Base-by-base conservation (phyloP, 2,113 vertebrate genomes). In the Labeo catla region DNA sequence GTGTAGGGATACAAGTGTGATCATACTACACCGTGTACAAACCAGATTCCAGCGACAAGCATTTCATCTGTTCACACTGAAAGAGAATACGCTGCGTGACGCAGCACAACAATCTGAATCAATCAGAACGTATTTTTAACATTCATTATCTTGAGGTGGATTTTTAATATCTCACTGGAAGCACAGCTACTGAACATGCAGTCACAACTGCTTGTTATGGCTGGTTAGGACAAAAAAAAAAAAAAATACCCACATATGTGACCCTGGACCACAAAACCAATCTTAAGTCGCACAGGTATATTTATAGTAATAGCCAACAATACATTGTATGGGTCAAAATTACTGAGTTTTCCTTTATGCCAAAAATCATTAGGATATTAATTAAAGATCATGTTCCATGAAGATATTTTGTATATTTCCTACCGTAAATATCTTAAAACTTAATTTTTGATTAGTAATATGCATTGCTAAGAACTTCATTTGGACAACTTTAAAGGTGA, bases 41-140 rank as follows among this genome's bases (percentile, higher is more conserved):
- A 77, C 21, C 50, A 77, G 23, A 36, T 49, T 76, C 73, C 76
- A 77, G 28, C 0, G 50, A 77, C 76, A 77, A 77, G 23, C 76
- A 77, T 8, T 77, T 54, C 15, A 9, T 54, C 76, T 36, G 74
- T 77, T 49, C 28, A 54, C 76, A 77, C 23, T 36, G 49, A 77
- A 77, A 34, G 50, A 50, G 23, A 10, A 54, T 49, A 23, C n/a
- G 6, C 45, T 50, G 28, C n/a, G 43, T 36, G 76, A 77, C 8
- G 49, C 0, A 6, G 45, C 21, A 50, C 45, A 76, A 8, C n/a
- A 1, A 9, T 10, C 28, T 28, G 28, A 76, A 19, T 45, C 73
- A 76, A 50, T 76, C n/a, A 15, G n/a, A 76, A 49, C 8, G 50
- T 77, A 54, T 28, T 77, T 54, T 52, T 36, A 77, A 77, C n/a